These are phyloP conservation scores for Tamias sibiricus DNA, from an alignment of 2,113 vertebrate species.

Conservation along the genomic window DNA sequence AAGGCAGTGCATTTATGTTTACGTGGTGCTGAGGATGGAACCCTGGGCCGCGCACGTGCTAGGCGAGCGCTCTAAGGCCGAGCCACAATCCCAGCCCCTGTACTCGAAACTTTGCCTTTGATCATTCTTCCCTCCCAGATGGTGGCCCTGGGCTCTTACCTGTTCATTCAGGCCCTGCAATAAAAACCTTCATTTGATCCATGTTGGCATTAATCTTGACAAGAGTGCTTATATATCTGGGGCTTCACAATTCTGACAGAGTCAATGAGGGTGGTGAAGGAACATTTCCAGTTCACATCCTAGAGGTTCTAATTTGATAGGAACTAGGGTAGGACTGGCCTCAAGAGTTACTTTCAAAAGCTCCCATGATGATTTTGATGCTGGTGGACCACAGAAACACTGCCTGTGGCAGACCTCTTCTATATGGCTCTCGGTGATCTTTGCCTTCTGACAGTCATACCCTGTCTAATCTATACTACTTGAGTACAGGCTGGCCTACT, in stretches of 20 bases:
- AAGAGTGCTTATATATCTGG: background rate
- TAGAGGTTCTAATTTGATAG: background rate
- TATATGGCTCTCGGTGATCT: background rate
- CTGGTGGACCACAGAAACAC: background rate
- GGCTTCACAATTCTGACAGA: background rate
- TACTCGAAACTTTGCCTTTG: background rate
- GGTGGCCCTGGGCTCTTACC: background rate
- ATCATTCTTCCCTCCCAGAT: background rate
- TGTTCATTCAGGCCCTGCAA: background rate
- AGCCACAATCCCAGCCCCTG: too few relatives aligned
- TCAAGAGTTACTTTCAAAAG: background rate
- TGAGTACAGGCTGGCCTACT: background rate
- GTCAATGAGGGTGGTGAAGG: background rate
- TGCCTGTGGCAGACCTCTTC: background rate
- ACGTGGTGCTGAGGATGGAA: too few relatives aligned
- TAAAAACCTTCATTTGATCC: background rate
- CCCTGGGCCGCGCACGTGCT: too few relatives aligned
- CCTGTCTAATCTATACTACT: background rate
- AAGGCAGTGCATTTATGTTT: too few relatives aligned
- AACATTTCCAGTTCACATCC: background rate
- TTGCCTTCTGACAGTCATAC: background rate
- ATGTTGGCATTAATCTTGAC: background rate
- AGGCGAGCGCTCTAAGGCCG: too few relatives aligned
- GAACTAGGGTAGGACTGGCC: background rate
- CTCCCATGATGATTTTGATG: background rate